Conservation (phyloP, 2,888 invertebrate genomes). For the Ischnura elegans region DNA sequence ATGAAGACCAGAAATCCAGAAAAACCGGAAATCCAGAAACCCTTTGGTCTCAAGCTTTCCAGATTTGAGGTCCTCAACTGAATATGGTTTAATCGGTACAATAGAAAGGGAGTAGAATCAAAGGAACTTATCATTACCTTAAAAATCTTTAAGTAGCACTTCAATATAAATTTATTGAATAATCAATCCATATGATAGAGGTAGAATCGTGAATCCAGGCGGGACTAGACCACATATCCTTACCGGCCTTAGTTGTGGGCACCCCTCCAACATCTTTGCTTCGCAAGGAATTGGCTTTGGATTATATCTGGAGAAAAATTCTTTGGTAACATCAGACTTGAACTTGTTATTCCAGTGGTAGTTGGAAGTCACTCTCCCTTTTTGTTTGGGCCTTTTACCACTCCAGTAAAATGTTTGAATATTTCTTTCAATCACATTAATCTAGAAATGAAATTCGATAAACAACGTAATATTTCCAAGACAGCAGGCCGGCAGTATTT, state of each 20-base stretch:
- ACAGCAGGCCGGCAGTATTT: too few relatives aligned
- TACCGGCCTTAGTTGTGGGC: not conserved
- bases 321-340: not conserved
- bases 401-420: not conserved
- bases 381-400: not conserved
- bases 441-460: slow-evolving; percentile 71
- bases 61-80: too few relatives aligned
- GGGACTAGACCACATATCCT: not conserved
- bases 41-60: too few relatives aligned
- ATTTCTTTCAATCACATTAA: slow-evolving; percentile 70
- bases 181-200: not conserved
- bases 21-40: too few relatives aligned
- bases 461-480: too few relatives aligned
- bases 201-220: too few relatives aligned
- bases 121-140: too few relatives aligned
- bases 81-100: too few relatives aligned
- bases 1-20: too few relatives aligned
- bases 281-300: not conserved
- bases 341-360: not conserved
- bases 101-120: too few relatives aligned
- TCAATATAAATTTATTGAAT: not conserved
- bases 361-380: not conserved
- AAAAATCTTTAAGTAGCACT: too few relatives aligned
- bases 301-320: not conserved
- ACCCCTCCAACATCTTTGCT: not conserved